Evolutionary conservation across 2,797 vertebrate species (phyloP), one percentile per base, ranked within the genome.

Genomic region (Arctocebus calabarensis): DNA sequence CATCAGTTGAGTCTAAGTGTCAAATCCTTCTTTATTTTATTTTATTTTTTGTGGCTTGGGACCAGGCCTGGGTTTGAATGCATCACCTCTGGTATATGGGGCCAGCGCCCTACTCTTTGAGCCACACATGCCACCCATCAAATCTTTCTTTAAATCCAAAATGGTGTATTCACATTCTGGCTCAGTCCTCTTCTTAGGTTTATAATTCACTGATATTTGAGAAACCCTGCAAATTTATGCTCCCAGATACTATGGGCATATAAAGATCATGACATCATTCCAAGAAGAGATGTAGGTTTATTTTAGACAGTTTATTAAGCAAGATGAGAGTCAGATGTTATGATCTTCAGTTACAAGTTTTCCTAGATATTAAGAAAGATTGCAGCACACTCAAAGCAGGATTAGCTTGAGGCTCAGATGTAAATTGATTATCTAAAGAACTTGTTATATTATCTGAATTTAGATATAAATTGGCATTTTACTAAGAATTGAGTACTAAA

Each of bases 121-220:
- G 40, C 40, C 40, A 40, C 40, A 40, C 5, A 5, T 40, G 40
- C 40, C 40, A 40, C 40, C 40, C 40, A 40, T 68, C 23, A 57
- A 71, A 78, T 48, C 40, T 5, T 64, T 59, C 25, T 66, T 83
- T 84, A 52, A 40, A 79, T 88, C 11, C 73, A 88, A 96, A 62
- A 48, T 61, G 10, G 48, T 81, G 43, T 89, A 89, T 70, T 86
- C 32, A 77, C 32, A 94, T 91, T 84, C 57, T 85, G 10, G 12
- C 40, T n/a, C 45, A 16, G n/a, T 68, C 17, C 11, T 83, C 57
- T 62, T 82, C 19, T 81, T 94, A 59, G 22, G 4, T 78, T 91
- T 88, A 83, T 89, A 91, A 94, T 70, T 93, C n/a, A 89, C 25
- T 79, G 3, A n/a, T 34, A 74, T 77, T 83, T 86, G 64, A 95